These are phyloP conservation scores for Smittia aterrima DNA, from an alignment of 2,888 invertebrate species.

Conservation along the genomic window DNA sequence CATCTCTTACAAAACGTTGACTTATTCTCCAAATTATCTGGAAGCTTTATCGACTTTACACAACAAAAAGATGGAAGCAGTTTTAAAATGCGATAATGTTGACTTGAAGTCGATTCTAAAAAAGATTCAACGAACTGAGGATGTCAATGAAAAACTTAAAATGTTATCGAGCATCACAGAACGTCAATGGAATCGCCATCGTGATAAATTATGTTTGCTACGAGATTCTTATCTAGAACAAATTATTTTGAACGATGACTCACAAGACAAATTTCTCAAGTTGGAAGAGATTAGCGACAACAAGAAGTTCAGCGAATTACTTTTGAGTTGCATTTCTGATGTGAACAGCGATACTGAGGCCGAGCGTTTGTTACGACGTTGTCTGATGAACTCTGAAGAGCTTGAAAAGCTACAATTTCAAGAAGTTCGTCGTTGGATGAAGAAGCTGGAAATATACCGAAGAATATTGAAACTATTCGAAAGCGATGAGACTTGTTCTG, in stretches of 20 bases:
- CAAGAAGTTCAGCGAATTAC: constrained; percentile 1
- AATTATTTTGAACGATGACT: not conserved
- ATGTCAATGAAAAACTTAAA: constrained; percentile 1
- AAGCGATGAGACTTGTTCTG: constrained; percentile 48
- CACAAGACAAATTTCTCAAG: not conserved
- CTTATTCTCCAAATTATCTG: constrained; percentile 5
- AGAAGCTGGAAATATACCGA: constrained; percentile 54
- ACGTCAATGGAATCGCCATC: not conserved
- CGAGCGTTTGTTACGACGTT: not conserved
- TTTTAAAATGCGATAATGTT: constrained; percentile 39
- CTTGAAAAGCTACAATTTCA: not conserved
- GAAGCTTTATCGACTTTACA: constrained; percentile 46
- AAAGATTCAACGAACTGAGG: not conserved
- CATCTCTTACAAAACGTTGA: constrained; percentile 11
- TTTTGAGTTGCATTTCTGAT: not conserved
- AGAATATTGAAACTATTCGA: constrained; percentile 49
- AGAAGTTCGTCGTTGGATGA: constrained; percentile 43
- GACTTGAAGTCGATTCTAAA: not conserved
- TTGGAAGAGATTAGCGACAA: not conserved
- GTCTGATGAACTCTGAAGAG: not conserved
- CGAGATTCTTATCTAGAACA: constrained; percentile 16
- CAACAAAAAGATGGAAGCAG: constrained; percentile 47
- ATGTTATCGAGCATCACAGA: constrained; percentile 10
- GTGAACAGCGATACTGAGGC: not conserved
- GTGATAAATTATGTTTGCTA: not conserved